Base-by-base conservation (phyloP, 2,113 vertebrate species). In the Anseranas semipalmata region DNA sequence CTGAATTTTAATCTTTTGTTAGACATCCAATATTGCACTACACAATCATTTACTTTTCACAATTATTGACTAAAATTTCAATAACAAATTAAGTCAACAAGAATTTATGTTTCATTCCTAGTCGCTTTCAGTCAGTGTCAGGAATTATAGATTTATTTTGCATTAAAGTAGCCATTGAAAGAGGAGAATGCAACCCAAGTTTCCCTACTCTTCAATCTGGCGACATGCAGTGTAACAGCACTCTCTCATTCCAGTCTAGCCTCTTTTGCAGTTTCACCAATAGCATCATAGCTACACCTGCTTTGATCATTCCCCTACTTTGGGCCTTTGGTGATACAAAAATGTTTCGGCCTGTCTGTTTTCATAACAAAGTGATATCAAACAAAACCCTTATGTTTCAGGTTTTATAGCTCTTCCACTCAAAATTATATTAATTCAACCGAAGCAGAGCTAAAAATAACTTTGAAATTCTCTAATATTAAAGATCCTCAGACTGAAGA, bases 11-110 rank as follows among this genome's bases (percentile, higher is more conserved):
- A 98, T 98, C 87, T 98, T 98, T 97, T 96, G 81, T 96, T 92
- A 92, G 96, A 93, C 81, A 95, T 96, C 83, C 98, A 93, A 97
- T 96, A 98, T 94, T 90, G 73, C 28, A 95, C 90, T 97, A 68
- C 88, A 74, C 2, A 74, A 95, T 91, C 94, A 97, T 97, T 98
- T 97, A 93, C 88, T 97, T 98, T 97, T 95, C 96, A 97, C 95
- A 86, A 97, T 97, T 97, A 98, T 98, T 97, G 98, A 98, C 97
- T 96, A 93, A 85, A 95, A 98, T 98, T 97, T 98, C 96, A 96
- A 97, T 97, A 98, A 93, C 87, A 97, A 98, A 98, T 98, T 97
- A 97, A 97, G 91, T 96, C 97, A 98, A 97, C 90, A 97, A 95
- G 89, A 97, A 98, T 97, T 97, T 97, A 97, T 97, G 94, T 88